phyloP scores from a whole-genome alignment of 2,888 invertebrate genomes.

The Byasa hedistus region DNA sequence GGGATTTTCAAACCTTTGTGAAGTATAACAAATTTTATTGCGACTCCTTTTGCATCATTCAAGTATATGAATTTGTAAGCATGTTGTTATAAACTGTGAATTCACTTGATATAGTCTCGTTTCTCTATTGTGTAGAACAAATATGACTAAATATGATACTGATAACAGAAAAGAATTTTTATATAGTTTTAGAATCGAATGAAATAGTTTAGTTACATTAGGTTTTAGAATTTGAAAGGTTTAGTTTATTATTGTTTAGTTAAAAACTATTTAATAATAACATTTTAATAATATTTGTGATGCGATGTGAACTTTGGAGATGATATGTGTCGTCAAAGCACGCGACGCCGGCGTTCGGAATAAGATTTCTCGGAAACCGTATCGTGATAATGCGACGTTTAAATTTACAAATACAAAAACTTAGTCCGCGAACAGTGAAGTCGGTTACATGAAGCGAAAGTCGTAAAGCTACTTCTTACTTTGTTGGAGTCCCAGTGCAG shows the following conservation, averaged over 20 bases:
- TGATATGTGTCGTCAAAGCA: not conserved
- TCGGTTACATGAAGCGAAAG: slow-evolving; percentile 27
- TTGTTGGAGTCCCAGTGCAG: slow-evolving; percentile 26
- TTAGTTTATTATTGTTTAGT: too few species aligned
- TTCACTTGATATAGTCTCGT: not conserved
- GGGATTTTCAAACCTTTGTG: slow-evolving; percentile 23
- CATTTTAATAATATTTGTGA: too few species aligned
- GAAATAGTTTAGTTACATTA: too few species aligned
- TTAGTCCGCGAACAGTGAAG: slow-evolving; percentile 19
- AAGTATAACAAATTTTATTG: slow-evolving; percentile 29
- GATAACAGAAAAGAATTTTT: too few species aligned
- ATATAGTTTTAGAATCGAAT: too few species aligned
- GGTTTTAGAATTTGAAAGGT: too few species aligned
- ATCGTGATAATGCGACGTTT: slow-evolving; percentile 28
- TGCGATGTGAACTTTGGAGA: not conserved
- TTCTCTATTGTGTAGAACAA: not conserved
- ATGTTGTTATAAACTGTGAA: not conserved
- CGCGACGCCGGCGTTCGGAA: slow-evolving; percentile 5
- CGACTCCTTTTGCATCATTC: slow-evolving; percentile 13
- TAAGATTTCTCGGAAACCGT: slow-evolving; percentile 19
- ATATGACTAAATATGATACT: too few species aligned
- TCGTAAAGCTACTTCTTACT: slow-evolving; percentile 30
- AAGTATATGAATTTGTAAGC: not conserved
- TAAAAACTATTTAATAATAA: not conserved
- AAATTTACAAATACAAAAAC: slow-evolving; percentile 29